Conservation (phyloP, 2,888 invertebrate genomes). For the Pyrochroa serraticornis region DNA sequence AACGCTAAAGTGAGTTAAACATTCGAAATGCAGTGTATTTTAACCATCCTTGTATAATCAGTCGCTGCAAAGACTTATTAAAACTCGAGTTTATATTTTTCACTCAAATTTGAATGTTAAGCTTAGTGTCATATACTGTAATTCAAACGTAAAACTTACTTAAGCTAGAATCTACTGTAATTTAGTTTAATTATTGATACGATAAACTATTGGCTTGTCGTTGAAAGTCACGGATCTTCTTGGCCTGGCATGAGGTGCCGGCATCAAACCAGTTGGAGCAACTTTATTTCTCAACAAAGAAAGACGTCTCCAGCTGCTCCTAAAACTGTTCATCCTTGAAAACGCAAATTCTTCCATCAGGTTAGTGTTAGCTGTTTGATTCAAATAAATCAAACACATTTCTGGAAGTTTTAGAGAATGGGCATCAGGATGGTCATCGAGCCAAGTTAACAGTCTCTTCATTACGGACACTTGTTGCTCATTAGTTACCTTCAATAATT, state of each 20-base stretch:
- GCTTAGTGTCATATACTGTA: no score
- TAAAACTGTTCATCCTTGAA: constrained; percentile 44
- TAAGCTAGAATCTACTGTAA: neutral
- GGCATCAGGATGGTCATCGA: constrained; percentile 43
- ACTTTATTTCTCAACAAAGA: constrained; percentile 39
- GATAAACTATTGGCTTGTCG: constrained; percentile 46
- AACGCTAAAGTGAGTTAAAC: no score
- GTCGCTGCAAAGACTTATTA: no score
- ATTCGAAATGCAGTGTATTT: no score
- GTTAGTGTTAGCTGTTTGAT: constrained; percentile 39
- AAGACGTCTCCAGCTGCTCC: constrained; percentile 46
- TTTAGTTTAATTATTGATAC: constrained; percentile 31
- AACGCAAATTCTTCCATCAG: constrained; percentile 40
- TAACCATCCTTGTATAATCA: no score
- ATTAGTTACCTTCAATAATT: constrained; percentile 56
- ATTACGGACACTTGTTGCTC: constrained; percentile 48
- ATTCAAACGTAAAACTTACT: neutral
- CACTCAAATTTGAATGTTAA: no score
- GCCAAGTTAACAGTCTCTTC: constrained; percentile 45
- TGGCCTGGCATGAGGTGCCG: constrained; percentile 11
- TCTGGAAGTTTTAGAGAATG: constrained; percentile 47
- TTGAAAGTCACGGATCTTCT: constrained; percentile 48
- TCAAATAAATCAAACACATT: constrained; percentile 42
- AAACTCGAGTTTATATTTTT: no score
- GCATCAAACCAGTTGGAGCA: constrained; percentile 24